Conservation (phyloP, 2,113 vertebrate species). For the Rhinolophus ferrumequinum region DNA sequence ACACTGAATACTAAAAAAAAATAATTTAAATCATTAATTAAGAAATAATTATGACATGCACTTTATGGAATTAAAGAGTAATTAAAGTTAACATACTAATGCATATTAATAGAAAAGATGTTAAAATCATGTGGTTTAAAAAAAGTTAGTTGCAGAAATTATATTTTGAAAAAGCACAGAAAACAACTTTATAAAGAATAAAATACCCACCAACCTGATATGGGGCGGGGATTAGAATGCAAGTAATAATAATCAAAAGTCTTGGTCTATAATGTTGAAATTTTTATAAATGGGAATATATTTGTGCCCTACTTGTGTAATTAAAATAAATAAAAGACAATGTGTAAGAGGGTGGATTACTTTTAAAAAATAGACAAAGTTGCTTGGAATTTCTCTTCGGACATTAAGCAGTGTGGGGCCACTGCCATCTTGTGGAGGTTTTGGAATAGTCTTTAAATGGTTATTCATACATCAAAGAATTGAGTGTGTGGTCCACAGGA, state of each 20-base stretch:
- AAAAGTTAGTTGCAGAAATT: background rate
- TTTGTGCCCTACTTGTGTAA: background rate
- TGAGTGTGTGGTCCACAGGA: background rate
- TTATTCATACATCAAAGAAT: background rate
- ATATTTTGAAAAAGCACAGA: background rate
- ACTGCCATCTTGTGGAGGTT: constrained; percentile 61
- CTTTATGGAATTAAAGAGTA: background rate
- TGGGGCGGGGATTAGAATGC: background rate
- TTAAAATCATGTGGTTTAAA: background rate
- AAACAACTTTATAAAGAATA: background rate
- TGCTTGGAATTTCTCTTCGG: background rate
- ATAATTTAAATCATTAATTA: background rate
- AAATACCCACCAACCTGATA: background rate
- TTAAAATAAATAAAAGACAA: background rate
- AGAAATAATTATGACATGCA: background rate
- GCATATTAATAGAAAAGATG: background rate
- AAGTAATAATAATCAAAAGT: background rate
- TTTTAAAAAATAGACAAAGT: background rate
- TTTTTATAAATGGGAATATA: background rate
- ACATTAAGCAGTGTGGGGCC: background rate
- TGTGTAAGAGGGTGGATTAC: background rate
- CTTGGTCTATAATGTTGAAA: background rate
- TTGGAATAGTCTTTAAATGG: background rate
- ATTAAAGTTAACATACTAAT: no score
- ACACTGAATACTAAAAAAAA: constrained; percentile 18